These are phyloP conservation scores for Mormyrus proboscirostris DNA, from an alignment of 2,797 vertebrate genomes.

Conservation along the genomic window DNA sequence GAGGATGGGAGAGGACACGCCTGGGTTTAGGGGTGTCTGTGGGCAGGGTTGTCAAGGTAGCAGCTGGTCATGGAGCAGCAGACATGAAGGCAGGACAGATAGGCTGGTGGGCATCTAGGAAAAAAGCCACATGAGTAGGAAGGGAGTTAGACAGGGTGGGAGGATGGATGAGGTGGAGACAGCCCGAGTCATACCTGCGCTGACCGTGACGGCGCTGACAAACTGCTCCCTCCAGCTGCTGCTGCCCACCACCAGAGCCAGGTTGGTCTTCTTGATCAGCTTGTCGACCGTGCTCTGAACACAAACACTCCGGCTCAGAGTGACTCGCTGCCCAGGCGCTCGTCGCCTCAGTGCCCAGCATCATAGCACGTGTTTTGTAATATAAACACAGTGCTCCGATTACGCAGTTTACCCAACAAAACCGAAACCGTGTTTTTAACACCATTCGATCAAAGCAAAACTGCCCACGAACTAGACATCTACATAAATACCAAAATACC, in stretches of 20 bases:
- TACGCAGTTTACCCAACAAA: not conserved
- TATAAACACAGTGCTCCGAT: not conserved
- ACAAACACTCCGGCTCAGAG: conserved; percentile 6
- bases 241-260: conserved; percentile 77
- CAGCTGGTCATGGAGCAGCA: not conserved
- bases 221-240: conserved; percentile 85
- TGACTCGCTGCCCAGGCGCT: not conserved
- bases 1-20: not conserved
- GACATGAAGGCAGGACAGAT: not conserved
- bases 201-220: conserved; percentile 74
- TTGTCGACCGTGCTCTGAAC: conserved; percentile 73
- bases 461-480: not conserved
- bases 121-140: not conserved
- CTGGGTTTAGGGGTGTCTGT: not conserved
- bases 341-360: not conserved
- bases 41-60: not conserved
- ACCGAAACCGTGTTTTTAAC: not conserved
- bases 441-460: not conserved
- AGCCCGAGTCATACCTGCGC: conserved; percentile 58
- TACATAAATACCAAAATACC: not conserved
- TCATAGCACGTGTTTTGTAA: not conserved
- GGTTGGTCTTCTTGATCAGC: conserved; percentile 78
- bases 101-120: not conserved
- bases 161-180: conserved; percentile 32
- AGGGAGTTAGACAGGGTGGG: conserved; percentile 42